Conservation (phyloP, 2,888 invertebrate species). For the Taenaris catops region DNA sequence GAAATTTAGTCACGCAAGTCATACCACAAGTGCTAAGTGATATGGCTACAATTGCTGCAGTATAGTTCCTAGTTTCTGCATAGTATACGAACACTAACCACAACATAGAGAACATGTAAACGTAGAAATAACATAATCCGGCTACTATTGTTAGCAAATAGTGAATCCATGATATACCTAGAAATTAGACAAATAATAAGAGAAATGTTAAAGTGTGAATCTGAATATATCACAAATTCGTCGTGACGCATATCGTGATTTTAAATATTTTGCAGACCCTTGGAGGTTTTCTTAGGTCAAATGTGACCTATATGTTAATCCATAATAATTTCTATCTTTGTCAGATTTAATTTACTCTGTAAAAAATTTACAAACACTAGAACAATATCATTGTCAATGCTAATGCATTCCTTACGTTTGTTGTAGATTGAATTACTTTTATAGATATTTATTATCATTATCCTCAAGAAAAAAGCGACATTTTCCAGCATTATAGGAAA, state of each 20-base stretch:
- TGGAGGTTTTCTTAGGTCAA: too few species aligned
- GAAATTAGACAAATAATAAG: too few species aligned
- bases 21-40: constrained; percentile 39
- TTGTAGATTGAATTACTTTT: constrained; percentile 21
- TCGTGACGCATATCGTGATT: too few species aligned
- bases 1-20: constrained; percentile 36
- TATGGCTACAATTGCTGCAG: constrained; percentile 34
- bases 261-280: too few species aligned
- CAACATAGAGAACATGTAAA: constrained; percentile 37
- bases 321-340: too few species aligned
- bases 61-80: constrained; percentile 31
- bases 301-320: too few species aligned
- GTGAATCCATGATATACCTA: constrained; percentile 2
- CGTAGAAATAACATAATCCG: constrained; percentile 36
- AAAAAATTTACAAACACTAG: too few species aligned
- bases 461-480: constrained; percentile 34
- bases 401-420: too few species aligned
- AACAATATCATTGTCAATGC: too few species aligned
- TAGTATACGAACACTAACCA: constrained; percentile 42
- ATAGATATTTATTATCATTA: constrained; percentile 39
- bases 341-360: too few species aligned
- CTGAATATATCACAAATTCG: too few species aligned
- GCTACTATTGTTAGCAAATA: constrained; percentile 1
- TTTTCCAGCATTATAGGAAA: constrained; percentile 48
- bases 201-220: too few species aligned